phyloP scores from a whole-genome alignment of 1,140 invertebrate genomes.

The Pseudomyrmex gracilis region DNA sequence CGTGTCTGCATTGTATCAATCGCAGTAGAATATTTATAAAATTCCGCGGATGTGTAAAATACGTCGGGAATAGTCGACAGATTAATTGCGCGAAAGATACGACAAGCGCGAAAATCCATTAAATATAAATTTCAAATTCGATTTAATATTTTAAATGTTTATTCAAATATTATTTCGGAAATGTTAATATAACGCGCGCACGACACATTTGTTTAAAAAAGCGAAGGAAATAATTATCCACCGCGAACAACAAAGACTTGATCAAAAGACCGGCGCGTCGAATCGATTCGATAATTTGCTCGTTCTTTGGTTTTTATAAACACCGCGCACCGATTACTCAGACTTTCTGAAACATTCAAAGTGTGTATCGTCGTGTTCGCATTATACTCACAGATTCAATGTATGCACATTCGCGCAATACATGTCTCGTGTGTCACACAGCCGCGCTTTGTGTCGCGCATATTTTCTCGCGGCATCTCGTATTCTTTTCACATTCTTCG shows the following conservation, averaged over 20 bases:
- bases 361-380: slow-evolving; percentile 4
- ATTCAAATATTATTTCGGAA: too few relatives aligned
- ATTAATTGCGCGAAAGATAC: too few relatives aligned
- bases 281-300: neutral
- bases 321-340: neutral
- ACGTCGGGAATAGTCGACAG: too few relatives aligned
- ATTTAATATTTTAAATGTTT: too few relatives aligned
- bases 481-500: slow-evolving; percentile 50
- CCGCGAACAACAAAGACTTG: neutral
- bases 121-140: too few relatives aligned
- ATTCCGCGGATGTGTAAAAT: too few relatives aligned
- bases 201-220: too few relatives aligned
- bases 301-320: neutral
- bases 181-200: too few relatives aligned
- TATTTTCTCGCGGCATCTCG: slow-evolving; percentile 35
- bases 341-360: slow-evolving; percentile 8
- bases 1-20: too few relatives aligned
- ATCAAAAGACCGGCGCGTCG: neutral
- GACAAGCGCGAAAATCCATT: too few relatives aligned
- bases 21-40: too few relatives aligned
- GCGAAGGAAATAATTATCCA: too few relatives aligned
- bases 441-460: slow-evolving; percentile 20
- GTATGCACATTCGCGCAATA: neutral
- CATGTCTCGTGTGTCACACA: neutral
- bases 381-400: slow-evolving; percentile 44